phyloP scores from a whole-genome alignment of 2,888 invertebrate species.

The Oscheius sp. region DNA sequence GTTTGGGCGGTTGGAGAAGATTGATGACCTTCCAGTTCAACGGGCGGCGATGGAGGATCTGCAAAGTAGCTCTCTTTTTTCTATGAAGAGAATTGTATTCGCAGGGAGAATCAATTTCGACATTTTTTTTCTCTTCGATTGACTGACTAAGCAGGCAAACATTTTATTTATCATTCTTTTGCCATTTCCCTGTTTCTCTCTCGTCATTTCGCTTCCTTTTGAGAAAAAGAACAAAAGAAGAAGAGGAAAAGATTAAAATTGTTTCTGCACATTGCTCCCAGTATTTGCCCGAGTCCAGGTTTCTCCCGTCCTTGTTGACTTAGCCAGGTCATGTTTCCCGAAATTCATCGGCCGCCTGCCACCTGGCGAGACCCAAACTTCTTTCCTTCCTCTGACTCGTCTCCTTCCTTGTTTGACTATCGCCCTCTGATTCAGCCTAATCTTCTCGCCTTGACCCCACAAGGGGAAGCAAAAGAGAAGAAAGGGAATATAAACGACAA shows the following conservation, averaged over 20 bases:
- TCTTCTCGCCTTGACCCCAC: not conserved
- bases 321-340: conserved; percentile 27
- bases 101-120: too few relatives aligned
- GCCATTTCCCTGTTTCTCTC: not conserved
- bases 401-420: not conserved
- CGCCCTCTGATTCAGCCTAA: not conserved
- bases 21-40: conserved; percentile 45
- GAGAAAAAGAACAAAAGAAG: too few relatives aligned
- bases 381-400: not conserved
- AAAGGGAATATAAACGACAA: not conserved
- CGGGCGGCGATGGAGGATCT: conserved; percentile 39
- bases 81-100: too few relatives aligned
- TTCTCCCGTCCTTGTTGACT: conserved; percentile 1
- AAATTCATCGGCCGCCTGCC: conserved; percentile 14
- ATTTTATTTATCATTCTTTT: not conserved
- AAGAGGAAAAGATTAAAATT: not conserved
- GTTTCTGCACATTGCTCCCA: not conserved
- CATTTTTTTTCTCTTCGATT: not conserved
- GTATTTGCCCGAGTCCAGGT: not conserved
- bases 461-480: not conserved
- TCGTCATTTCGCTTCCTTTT: not conserved
- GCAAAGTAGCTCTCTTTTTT: conserved; percentile 7
- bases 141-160: not conserved
- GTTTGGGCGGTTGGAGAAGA: conserved; percentile 47
- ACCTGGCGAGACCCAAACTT: not conserved